Percentiles rank a stretch among this genome's conserved stretches.
Evolutionary conservation across 2,797 vertebrate species (phyloP).

Genomic region (Parauchenoglanis ngamensis): DNA sequence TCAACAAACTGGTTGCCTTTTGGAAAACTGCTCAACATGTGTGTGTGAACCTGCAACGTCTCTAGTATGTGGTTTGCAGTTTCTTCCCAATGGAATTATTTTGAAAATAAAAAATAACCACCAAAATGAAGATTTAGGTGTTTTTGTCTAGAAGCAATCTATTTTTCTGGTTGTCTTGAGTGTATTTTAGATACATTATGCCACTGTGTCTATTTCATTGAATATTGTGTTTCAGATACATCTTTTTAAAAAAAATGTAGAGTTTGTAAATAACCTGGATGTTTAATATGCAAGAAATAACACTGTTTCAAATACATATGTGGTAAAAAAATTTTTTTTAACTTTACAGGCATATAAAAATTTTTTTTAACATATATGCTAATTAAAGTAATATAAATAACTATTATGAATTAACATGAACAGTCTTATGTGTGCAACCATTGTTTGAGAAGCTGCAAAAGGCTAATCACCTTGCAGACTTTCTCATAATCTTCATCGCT

Average conservation of each 20-base stretch:
- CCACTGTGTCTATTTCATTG: not conserved
- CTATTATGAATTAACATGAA: not conserved
- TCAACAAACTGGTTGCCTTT: not conserved
- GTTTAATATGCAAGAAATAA: not conserved
- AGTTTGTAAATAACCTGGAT: not conserved
- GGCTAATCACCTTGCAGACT: constrained; percentile 10
- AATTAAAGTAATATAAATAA: constrained; percentile 31
- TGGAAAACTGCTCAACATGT: not conserved
- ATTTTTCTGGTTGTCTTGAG: not conserved
- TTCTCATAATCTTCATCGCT: accelerated
- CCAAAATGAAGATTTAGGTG: not conserved
- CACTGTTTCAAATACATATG: not conserved
- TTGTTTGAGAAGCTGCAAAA: constrained; percentile 51
- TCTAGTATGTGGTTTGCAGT: constrained; percentile 8
- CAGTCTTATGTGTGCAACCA: constrained; percentile 21
- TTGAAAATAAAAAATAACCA: not conserved
- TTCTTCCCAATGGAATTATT: constrained; percentile 11
- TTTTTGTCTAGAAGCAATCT: not conserved
- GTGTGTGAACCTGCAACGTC: not conserved
- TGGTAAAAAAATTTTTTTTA: not conserved
- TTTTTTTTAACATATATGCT: not conserved
- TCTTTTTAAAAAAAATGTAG: not conserved
- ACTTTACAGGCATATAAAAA: not conserved
- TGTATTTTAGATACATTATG: not conserved
- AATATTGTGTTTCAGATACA: not conserved